Conservation (phyloP, 2,888 invertebrate species). For the Sarcophaga variegata region DNA sequence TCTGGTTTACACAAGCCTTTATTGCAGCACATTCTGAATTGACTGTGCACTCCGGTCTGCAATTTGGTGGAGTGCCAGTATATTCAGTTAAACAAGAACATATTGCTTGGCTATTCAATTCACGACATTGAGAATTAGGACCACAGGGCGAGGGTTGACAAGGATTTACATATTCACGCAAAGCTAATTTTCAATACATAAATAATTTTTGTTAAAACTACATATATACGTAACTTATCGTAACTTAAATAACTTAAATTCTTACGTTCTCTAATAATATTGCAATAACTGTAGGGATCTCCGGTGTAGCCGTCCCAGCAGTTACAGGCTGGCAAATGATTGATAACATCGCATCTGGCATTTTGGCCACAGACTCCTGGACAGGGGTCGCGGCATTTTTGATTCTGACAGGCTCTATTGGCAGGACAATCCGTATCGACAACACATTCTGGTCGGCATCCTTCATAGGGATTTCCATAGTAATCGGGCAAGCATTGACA, state of each 20-base stretch:
- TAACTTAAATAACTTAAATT: slow-evolving; percentile 49
- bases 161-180: slow-evolving; percentile 83
- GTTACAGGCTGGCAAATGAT: slow-evolving; percentile 90
- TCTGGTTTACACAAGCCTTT: slow-evolving; percentile 85
- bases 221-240: slow-evolving; percentile 6
- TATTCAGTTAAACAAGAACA: slow-evolving; percentile 85
- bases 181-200: slow-evolving; percentile 67
- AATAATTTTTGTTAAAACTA: slow-evolving; percentile 51
- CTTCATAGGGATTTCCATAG: slow-evolving; percentile 87
- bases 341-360: slow-evolving; percentile 89
- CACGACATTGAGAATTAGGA: slow-evolving; percentile 87
- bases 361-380: slow-evolving; percentile 90
- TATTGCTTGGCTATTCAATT: slow-evolving; percentile 84
- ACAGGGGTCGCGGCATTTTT: slow-evolving; percentile 89
- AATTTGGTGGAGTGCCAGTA: slow-evolving; percentile 86
- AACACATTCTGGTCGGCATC: slow-evolving; percentile 88
- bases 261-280: slow-evolving; percentile 82
- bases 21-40: slow-evolving; percentile 85
- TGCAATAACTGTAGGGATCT: slow-evolving; percentile 90
- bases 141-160: slow-evolving; percentile 91
- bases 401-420: slow-evolving; percentile 87
- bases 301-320: slow-evolving; percentile 85
- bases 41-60: slow-evolving; percentile 86
- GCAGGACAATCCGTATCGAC: slow-evolving; percentile 87
- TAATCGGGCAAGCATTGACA: slow-evolving; percentile 87